phyloP scores from a whole-genome alignment of 2,888 invertebrate genomes.

The Cephus runcator region DNA sequence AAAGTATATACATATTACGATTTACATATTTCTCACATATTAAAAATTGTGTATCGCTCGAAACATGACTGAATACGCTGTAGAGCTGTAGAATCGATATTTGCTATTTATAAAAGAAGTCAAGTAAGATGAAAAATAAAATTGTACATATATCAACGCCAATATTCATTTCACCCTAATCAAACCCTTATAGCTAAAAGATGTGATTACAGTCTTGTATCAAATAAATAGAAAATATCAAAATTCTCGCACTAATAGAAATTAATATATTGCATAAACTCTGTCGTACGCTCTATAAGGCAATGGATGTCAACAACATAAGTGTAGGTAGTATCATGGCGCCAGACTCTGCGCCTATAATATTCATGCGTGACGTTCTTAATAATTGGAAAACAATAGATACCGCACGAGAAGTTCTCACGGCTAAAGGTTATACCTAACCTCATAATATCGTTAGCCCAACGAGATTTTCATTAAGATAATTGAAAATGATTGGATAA shows the following conservation, averaged over 20 bases:
- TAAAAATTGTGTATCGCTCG: too few relatives aligned
- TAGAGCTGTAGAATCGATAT: neutral
- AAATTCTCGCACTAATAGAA: neutral
- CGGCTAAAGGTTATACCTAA: neutral
- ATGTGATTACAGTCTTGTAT: neutral
- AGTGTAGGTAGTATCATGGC: neutral
- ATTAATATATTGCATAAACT: too few relatives aligned
- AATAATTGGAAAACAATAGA: neutral
- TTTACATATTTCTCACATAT: neutral
- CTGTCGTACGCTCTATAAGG: neutral
- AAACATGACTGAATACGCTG: neutral
- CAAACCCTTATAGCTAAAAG: neutral
- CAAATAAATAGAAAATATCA: neutral
- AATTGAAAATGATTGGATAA: neutral
- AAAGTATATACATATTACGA: neutral
- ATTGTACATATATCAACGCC: neutral
- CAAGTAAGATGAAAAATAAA: neutral
- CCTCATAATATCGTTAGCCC: neutral
- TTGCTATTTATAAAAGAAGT: neutral
- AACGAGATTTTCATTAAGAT: neutral
- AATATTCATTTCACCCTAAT: neutral
- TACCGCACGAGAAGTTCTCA: neutral
- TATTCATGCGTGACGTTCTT: neutral
- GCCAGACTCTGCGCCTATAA: neutral
- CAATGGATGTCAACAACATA: neutral